Base-by-base conservation (phyloP, 2,113 vertebrate species). In the Arizona elegans region DNA sequence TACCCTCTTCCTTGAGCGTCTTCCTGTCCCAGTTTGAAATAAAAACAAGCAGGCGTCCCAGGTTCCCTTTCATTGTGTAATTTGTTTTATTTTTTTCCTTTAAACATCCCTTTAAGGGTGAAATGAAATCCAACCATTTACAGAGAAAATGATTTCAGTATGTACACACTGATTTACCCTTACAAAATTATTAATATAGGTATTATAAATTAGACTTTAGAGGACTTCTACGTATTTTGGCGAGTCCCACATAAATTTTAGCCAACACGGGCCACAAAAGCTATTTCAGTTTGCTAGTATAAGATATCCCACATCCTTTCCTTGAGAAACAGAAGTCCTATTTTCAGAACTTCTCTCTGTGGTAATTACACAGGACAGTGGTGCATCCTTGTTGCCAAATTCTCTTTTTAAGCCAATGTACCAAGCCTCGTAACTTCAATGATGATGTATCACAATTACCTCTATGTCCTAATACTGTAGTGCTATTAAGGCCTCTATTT, bases 71-170 rank as follows among this genome's bases (percentile, higher is more conserved):
- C 95, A 96, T 95, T 96, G 92, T 96, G 11, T 0, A 53, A 93
- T 96, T 97, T 97, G 97, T 97, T 97, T 97, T 97, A 97, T 97
- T 95, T 97, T 21, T 96, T 95, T 98, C 43, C 96, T 97, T 98
- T 97, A 97, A 97, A 96, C 98, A 98, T 98, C 98, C 97, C 98
- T 98, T 98, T 98, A 98, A 98, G 98, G 97, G 97, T 97, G 98
- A 98, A 98, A 98, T 98, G 97, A 98, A 98, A 98, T 98, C 96
- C 97, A 98, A 98, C 97, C 97, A 98, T 98, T 98, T 98, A 98
- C 97, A 98, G 97, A 98, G 97, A 98, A 98, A 98, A 98, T 98
- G 97, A 98, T 98, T 98, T 98, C 97, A 97, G 96, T 97, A 97
- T 98, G 97, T 98, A 98, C 97, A 97, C 56, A 96, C 97, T 96